A percentile compares a stretch with the other conserved stretches of the same genome.
These are phyloP conservation scores for Tipula unca DNA, from an alignment of 2,888 invertebrate species.

Conservation along the genomic window DNA sequence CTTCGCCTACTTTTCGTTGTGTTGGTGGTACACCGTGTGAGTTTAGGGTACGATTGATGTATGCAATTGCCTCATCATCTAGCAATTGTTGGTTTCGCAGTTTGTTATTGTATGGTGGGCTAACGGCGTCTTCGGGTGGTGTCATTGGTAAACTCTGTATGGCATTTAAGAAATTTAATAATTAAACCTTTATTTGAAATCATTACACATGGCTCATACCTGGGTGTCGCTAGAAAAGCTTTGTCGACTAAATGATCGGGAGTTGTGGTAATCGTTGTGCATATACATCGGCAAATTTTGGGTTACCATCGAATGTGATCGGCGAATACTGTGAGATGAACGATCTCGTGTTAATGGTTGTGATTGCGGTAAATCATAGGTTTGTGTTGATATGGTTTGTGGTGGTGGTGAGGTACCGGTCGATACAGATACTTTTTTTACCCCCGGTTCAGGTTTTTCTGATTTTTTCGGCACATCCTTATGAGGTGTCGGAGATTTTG, in stretches of 20 bases:
- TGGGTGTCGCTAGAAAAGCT: constrained; percentile 59
- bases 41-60: constrained; percentile 29
- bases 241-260: constrained; percentile 55
- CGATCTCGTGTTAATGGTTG: constrained; percentile 23
- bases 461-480: background rate
- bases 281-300: constrained; percentile 36
- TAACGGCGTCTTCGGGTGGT: constrained; percentile 44
- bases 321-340: constrained; percentile 29
- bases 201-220: constrained; percentile 36
- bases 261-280: constrained; percentile 28
- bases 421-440: constrained; percentile 39
- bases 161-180: background rate
- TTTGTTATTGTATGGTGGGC: constrained; percentile 40
- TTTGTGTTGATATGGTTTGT: constrained; percentile 77
- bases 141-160: constrained; percentile 47
- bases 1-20: constrained; percentile 24
- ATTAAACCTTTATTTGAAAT: constrained; percentile 33
- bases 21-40: constrained; percentile 30
- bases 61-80: constrained; percentile 27
- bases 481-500: constrained; percentile 19
- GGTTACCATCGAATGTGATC: constrained; percentile 34
- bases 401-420: constrained; percentile 81
- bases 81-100: constrained; percentile 16
- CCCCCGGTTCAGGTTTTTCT: background rate
- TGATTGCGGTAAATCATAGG: background rate